These are phyloP conservation scores for Tauraco erythrolophus DNA, from an alignment of 2,113 vertebrate species.

Conservation along the genomic window DNA sequence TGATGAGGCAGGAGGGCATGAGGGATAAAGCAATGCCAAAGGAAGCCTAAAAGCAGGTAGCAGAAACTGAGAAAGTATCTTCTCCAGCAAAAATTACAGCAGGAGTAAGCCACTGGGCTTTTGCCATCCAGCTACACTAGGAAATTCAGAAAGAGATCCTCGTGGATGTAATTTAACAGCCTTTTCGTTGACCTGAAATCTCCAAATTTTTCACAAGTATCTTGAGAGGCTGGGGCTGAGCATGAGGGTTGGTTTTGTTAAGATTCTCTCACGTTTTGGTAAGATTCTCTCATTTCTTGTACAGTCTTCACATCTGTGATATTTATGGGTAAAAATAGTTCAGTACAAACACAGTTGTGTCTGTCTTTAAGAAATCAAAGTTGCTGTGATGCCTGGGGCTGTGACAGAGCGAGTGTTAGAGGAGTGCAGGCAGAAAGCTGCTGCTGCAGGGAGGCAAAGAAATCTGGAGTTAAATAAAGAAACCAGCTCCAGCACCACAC, in stretches of 20 bases:
- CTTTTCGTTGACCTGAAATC: background rate
- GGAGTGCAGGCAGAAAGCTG: background rate
- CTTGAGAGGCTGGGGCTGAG: background rate
- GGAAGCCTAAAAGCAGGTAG: background rate
- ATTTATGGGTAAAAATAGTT: slow-evolving; percentile 8
- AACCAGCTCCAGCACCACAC: background rate
- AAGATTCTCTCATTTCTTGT: background rate
- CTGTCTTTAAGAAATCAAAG: slow-evolving; percentile 40
- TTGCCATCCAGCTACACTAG: background rate
- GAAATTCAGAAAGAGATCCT: background rate
- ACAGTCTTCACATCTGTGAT: background rate
- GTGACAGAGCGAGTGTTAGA: background rate
- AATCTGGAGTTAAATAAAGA: slow-evolving; percentile 23
- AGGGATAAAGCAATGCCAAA: background rate
- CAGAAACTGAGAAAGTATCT: background rate
- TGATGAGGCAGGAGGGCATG: background rate
- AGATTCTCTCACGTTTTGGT: background rate
- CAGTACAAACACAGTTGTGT: background rate
- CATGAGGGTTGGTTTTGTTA: background rate
- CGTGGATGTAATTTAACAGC: background rate
- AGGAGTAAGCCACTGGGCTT: background rate
- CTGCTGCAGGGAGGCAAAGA: slow-evolving; percentile 11
- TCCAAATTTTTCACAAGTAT: background rate
- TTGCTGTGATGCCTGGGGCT: slow-evolving; percentile 1
- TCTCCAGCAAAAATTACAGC: background rate